Percentiles rank a stretch among this genome's conserved stretches.
Conservation (phyloP, 2,797 vertebrate genomes). For the Myotis myotis region DNA sequence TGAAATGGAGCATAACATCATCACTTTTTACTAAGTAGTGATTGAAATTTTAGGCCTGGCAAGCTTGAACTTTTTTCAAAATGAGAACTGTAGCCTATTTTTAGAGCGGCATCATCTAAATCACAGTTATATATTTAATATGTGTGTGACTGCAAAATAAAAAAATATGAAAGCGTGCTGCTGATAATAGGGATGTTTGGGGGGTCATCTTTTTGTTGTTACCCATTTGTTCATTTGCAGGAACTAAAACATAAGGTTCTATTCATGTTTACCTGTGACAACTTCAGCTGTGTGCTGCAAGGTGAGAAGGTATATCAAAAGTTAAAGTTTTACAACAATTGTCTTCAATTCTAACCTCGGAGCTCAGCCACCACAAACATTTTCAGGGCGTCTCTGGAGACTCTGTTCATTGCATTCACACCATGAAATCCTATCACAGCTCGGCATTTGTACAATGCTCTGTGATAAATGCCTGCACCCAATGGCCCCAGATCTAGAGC, state of each 20-base stretch:
- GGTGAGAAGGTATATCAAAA: constrained; percentile 27
- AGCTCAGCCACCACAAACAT: background rate
- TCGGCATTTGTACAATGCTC: constrained; percentile 9
- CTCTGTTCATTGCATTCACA: background rate
- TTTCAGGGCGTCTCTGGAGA: constrained; percentile 33
- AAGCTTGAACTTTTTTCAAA: constrained; percentile 41
- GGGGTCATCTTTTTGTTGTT: background rate
- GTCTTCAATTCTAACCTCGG: constrained; percentile 9
- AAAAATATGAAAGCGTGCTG: background rate
- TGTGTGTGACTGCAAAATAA: background rate
- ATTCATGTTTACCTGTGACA: background rate
- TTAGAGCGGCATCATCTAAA: background rate
- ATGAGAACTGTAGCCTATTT: constrained; percentile 34
- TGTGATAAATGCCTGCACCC: constrained; percentile 32
- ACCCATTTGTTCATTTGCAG: background rate
- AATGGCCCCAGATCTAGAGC: background rate
- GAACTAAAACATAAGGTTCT: background rate
- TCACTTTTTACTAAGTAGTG: constrained; percentile 57
- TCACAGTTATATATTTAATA: background rate
- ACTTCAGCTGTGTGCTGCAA: background rate
- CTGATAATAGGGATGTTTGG: background rate
- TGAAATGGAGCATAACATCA: constrained; percentile 42
- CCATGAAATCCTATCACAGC: constrained; percentile 32
- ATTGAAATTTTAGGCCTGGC: constrained; percentile 31
- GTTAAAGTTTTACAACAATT: constrained; percentile 37